Base-by-base conservation (phyloP, 64 coral and sea anemone species). In the Anthopleura sola region DNA sequence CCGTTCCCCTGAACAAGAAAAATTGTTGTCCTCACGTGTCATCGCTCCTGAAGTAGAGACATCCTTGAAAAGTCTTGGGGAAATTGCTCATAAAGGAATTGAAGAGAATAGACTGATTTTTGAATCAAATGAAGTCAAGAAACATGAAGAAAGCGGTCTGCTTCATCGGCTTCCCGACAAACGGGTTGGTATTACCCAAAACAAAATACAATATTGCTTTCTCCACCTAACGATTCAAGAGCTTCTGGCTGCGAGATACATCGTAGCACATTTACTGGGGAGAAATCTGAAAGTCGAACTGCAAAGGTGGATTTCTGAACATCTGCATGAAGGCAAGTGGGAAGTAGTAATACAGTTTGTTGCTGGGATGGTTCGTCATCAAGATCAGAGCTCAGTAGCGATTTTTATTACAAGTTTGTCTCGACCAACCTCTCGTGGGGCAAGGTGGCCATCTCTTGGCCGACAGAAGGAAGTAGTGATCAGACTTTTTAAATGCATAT, bases 301-400 rank as follows among this genome's bases (percentile, higher is more conserved):
- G 16, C 6, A n/a, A n/a, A n/a, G n/a, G n/a, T n/a, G n/a, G n/a
- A n/a, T n/a, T n/a, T n/a, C n/a, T n/a, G n/a, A n/a, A n/a, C n/a
- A n/a, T n/a, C n/a, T n/a, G n/a, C n/a, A n/a, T n/a, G n/a, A n/a
- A n/a, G n/a, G n/a, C n/a, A n/a, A n/a, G n/a, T n/a, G n/a, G n/a
- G n/a, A n/a, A n/a, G n/a, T n/a, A n/a, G n/a, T n/a, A n/a, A n/a
- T 80, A 18, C 78, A 80, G 78, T 80, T 80, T 49, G 78, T 80
- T 11, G 78, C 78, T 38, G 78, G 78, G 23, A 17, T 80, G 19
- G 36, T 80, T 19, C 78, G 19, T 40, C 37, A 49, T 19, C 9
- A 6, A 1, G 48, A 80, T 10, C 23, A 80, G 33, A 11, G 11
- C 46, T 38, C 21, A 1, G 5, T 39, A 0, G 48, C 33, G 20